Conservation (phyloP, 2,888 invertebrate genomes). For the Dysmachus trigonus region DNA sequence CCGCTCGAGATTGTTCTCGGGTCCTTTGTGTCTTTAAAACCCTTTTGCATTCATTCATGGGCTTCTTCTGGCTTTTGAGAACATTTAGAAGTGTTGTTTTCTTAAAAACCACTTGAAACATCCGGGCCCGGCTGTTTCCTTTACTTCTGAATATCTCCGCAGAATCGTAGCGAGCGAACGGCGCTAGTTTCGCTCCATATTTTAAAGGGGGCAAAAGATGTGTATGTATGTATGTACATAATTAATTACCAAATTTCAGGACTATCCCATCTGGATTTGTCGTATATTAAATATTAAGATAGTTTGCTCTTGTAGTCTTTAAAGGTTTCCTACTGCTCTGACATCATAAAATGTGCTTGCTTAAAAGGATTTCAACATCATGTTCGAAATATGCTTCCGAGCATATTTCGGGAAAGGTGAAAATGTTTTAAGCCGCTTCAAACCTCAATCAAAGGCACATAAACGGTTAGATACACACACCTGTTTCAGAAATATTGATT, state of each 20-base stretch:
- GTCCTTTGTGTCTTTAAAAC: constrained; percentile 8
- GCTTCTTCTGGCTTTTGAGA: constrained; percentile 18
- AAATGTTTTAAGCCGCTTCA: background rate
- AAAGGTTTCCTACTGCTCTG: background rate
- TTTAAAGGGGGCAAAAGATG: background rate
- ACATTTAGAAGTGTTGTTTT: constrained; percentile 30
- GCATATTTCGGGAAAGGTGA: background rate
- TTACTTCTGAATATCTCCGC: background rate
- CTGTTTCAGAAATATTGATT: background rate
- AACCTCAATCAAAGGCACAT: background rate
- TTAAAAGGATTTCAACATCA: background rate
- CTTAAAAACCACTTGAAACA: constrained; percentile 22
- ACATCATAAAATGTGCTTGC: background rate
- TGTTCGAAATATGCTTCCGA: background rate
- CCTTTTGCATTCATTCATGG: constrained; percentile 6
- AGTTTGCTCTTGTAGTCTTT: background rate
- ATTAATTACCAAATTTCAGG: background rate
- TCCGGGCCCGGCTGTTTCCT: background rate
- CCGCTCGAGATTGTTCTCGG: constrained; percentile 3
- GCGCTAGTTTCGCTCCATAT: background rate
- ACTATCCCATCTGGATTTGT: background rate
- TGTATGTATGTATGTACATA: too few relatives aligned
- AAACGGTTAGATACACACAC: background rate
- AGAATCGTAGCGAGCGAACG: background rate
- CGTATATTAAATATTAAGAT: background rate